These are phyloP conservation scores for Chrysina gloriosa DNA, from an alignment of 2,888 invertebrate genomes.

Conservation along the genomic window DNA sequence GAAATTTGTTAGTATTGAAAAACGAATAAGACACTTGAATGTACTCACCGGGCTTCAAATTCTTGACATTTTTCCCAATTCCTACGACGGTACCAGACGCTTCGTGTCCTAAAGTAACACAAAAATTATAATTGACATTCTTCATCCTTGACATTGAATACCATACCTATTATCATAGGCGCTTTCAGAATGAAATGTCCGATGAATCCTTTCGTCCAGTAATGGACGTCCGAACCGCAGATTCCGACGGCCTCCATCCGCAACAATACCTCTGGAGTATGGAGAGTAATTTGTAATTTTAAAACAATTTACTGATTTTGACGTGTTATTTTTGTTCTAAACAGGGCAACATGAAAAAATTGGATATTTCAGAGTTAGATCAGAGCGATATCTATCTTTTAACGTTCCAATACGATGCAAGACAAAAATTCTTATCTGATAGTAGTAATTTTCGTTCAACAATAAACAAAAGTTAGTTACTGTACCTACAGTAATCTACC, in stretches of 20 bases:
- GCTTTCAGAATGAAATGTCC: conserved; percentile 86
- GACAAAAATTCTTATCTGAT: no score
- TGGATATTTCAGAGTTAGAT: no score
- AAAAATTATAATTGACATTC: background rate
- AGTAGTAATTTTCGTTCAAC: no score
- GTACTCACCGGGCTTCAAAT: conserved; percentile 71
- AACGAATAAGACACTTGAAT: no score
- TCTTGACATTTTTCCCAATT: conserved; percentile 77
- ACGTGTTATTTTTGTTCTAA: no score
- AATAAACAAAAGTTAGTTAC: no score
- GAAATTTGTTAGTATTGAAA: no score
- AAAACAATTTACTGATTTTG: background rate
- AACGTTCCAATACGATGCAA: no score
- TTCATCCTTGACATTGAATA: background rate
- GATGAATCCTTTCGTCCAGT: conserved; percentile 85
- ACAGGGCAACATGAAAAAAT: background rate
- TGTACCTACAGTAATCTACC: no score
- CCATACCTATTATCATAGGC: conserved; percentile 90
- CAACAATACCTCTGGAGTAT: conserved; percentile 81
- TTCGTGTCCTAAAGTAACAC: conserved; percentile 83
- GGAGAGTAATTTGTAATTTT: background rate
- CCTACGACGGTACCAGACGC: conserved; percentile 84
- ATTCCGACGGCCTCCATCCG: conserved; percentile 95
- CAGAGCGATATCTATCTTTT: no score
- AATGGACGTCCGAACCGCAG: conserved; percentile 96